phyloP scores from a whole-genome alignment of 1,140 invertebrate genomes.

The Drosophila nigromelanica region DNA sequence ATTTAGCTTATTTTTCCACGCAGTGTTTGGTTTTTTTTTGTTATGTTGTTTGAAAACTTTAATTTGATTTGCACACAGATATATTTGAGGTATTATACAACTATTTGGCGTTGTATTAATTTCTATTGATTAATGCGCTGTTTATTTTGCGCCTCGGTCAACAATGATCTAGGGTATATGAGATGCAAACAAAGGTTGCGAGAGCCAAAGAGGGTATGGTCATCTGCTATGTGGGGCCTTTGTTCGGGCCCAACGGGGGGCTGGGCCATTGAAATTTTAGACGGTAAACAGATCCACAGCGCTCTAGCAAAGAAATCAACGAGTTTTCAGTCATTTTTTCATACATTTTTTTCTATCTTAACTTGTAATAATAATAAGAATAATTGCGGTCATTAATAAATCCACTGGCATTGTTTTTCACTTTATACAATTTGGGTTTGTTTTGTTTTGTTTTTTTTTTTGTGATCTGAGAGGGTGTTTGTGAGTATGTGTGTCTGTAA shows the following conservation, averaged over 20 bases:
- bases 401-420: constrained; percentile 75
- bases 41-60: constrained; percentile 39
- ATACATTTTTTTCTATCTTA: constrained; percentile 56
- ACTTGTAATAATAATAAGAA: constrained; percentile 80
- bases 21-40: constrained; percentile 16
- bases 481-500: constrained; percentile 47
- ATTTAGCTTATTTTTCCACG: constrained; percentile 21
- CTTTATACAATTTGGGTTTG: constrained; percentile 26
- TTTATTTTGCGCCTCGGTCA: constrained; percentile 75
- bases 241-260: constrained; percentile 62
- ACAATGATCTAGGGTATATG: constrained; percentile 56
- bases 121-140: constrained; percentile 81
- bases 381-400: constrained; percentile 82
- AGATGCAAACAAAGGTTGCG: constrained; percentile 52
- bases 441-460: too few relatives aligned
- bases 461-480: constrained; percentile 1
- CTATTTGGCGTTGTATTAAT: constrained; percentile 78
- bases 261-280: constrained; percentile 63
- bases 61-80: constrained; percentile 71
- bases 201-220: constrained; percentile 12
- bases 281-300: constrained; percentile 44
- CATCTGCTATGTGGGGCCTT: constrained; percentile 34
- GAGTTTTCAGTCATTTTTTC: constrained; percentile 49
- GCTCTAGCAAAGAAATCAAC: constrained; percentile 65
- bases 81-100: constrained; percentile 65